Base-by-base conservation (phyloP, 2,888 invertebrate species). In the Agrochola litura region DNA sequence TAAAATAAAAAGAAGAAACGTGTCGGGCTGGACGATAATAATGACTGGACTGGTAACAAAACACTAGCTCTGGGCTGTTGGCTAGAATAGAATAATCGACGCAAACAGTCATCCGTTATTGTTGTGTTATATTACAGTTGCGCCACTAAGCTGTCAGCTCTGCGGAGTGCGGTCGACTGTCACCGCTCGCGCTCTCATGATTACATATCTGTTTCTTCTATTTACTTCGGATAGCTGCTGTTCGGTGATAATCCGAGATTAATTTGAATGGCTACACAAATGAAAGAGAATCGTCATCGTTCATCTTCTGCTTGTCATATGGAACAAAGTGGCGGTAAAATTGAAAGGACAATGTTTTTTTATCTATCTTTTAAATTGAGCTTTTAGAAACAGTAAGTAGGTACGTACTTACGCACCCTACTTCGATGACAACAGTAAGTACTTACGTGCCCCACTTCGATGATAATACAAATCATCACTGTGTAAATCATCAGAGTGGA, bases 271-370 rank as follows among this genome's bases (percentile, higher is more conserved):
- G 37, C 30, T 52, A 16, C 5, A 72, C 56, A 49, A 75, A 66
- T 63, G 16, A 66, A 75, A 70, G 54, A 37, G 41, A 67, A 70
- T 56, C 80, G 46, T 80, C 68, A 70, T 56, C 80, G 46, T 80
- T 74, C 25, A 73, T 65, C 60, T 46, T 60, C 37, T 30, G 54
- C 46, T 49, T 56, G 65, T 61, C 79, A 61, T 10, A 41, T n/a
- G 60, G 37, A 49, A 65, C 65, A 54, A 79, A 81, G 54, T 61
- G 41, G 37, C 16, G 14, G 30, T 16, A 22, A 66, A 65, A 37
- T 58, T 69, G 9, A 69, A 74, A 79, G 22, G 8, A 64, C 67
- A 63, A 49, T 37, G 9, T 63, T 63, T 58, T 41, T 63, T 52
- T 30, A 9, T 56, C 30, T 10, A 41, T 52, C 25, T n/a, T 41